These are phyloP conservation scores for Lepus townsendii DNA, from an alignment of 2,797 vertebrate genomes.

Conservation along the genomic window DNA sequence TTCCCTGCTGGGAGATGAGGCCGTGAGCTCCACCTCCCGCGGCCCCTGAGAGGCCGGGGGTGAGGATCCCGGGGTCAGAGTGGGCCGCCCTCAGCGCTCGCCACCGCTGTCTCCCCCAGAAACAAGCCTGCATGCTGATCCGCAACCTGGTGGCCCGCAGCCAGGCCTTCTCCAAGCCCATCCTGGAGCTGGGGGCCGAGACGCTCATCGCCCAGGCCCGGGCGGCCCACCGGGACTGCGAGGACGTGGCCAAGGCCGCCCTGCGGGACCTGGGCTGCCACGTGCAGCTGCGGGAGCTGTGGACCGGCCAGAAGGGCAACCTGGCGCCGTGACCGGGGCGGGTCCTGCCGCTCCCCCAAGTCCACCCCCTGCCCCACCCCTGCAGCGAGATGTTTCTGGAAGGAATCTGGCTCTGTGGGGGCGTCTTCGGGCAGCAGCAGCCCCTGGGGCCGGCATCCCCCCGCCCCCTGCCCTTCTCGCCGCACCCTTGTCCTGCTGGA, in stretches of 20 bases:
- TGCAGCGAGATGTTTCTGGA: not conserved
- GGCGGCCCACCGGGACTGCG: slow-evolving; percentile 91
- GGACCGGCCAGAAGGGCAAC: slow-evolving; percentile 96
- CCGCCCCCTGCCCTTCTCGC: too few species aligned
- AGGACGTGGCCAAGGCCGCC: slow-evolving; percentile 94
- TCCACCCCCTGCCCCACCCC: too few species aligned
- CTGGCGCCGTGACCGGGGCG: slow-evolving; percentile 88
- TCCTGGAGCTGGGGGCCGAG: slow-evolving; percentile 97
- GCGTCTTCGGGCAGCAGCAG: not conserved
- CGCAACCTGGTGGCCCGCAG: slow-evolving; percentile 95
- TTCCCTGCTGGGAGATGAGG: not conserved
- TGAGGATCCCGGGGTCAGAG: not conserved
- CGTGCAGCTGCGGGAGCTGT: slow-evolving; percentile 96
- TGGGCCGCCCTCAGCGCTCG: too few species aligned
- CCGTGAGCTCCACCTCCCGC: not conserved
- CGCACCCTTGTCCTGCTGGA: too few species aligned
- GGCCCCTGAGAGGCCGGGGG: not conserved
- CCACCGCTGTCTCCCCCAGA: slow-evolving; percentile 86
- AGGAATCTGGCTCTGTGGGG: not conserved
- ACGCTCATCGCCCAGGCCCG: slow-evolving; percentile 93
- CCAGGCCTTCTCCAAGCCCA: slow-evolving; percentile 90
- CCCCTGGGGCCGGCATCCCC: not conserved
- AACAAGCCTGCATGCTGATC: slow-evolving; percentile 96
- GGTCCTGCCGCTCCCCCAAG: too few species aligned
- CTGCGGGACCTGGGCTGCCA: slow-evolving; percentile 96